Percentiles rank a stretch among this genome's conserved stretches.
Evolutionary conservation across 2,113 vertebrate genomes (phyloP).

Genomic region (Naja naja): DNA sequence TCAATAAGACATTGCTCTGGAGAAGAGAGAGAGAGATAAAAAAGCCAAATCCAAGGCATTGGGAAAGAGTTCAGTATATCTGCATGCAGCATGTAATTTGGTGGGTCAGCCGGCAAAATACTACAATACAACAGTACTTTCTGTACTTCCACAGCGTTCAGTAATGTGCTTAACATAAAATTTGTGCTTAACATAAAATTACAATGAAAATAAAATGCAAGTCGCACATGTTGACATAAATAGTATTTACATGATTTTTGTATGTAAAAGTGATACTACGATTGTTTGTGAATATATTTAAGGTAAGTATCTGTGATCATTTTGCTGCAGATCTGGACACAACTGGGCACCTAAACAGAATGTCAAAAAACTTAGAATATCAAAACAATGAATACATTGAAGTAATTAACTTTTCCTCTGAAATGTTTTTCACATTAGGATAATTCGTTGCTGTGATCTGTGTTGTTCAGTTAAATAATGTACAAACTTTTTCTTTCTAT

Average conservation of each 20-base stretch:
- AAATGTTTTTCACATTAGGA: conserved; percentile 18
- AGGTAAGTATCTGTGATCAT: not conserved
- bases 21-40: not conserved
- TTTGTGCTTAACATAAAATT: conserved; percentile 1
- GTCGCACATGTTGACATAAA: not conserved
- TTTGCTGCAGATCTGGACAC: not conserved
- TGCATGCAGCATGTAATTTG: not conserved
- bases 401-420: conserved; percentile 16
- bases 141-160: not conserved
- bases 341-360: not conserved
- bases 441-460: conserved; percentile 20
- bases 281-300: not conserved
- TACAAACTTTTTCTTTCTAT: conserved; percentile 13
- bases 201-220: conserved; percentile 5
- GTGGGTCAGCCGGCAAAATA: not conserved
- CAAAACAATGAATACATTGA: not conserved
- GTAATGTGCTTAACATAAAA: not conserved
- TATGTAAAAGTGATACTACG: not conserved
- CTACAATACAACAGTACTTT: not conserved
- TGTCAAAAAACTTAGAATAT: conserved; percentile 30
- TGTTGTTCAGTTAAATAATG: conserved; percentile 28
- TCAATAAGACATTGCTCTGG: not conserved
- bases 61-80: not conserved
- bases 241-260: conserved; percentile 11
- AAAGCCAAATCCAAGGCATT: not conserved